A percentile compares a stretch with the other conserved stretches of the same genome.
Conservation (phyloP, 2,797 vertebrate species). For the Sphenodon punctatus region DNA sequence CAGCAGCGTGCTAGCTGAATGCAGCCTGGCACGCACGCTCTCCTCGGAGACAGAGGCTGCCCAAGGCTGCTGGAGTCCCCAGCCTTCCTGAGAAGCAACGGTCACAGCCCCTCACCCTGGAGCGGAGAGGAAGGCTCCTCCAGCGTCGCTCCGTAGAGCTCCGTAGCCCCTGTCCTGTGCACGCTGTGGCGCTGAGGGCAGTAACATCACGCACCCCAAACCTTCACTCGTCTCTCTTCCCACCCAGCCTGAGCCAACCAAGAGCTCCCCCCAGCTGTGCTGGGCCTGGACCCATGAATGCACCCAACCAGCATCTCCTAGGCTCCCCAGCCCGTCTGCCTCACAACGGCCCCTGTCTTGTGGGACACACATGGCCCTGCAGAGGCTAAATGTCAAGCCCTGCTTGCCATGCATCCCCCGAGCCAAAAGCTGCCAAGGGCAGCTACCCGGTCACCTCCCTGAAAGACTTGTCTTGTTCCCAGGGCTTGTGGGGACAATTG, state of each 20-base stretch:
- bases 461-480: slow-evolving; percentile 29
- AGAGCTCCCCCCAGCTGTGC: no score
- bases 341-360: neutral
- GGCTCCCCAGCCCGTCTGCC: neutral
- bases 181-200: no score
- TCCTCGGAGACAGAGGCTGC: no score
- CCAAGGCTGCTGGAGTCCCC: no score
- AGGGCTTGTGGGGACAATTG: neutral
- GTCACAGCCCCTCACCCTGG: no score
- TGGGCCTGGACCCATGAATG: fast-evolving
- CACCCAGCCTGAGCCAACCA: neutral
- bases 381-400: fast-evolving
- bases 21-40: no score
- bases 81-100: no score
- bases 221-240: neutral
- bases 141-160: no score
- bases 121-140: no score
- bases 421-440: neutral
- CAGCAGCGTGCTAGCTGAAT: no score
- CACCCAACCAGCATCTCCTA: fast-evolving
- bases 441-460: neutral
- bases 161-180: no score
- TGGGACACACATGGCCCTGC: fast-evolving
- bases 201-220: no score
- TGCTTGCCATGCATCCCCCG: neutral